phyloP scores from a whole-genome alignment of 2,797 vertebrate species.

The Microctenopoma stevenorrisi region DNA sequence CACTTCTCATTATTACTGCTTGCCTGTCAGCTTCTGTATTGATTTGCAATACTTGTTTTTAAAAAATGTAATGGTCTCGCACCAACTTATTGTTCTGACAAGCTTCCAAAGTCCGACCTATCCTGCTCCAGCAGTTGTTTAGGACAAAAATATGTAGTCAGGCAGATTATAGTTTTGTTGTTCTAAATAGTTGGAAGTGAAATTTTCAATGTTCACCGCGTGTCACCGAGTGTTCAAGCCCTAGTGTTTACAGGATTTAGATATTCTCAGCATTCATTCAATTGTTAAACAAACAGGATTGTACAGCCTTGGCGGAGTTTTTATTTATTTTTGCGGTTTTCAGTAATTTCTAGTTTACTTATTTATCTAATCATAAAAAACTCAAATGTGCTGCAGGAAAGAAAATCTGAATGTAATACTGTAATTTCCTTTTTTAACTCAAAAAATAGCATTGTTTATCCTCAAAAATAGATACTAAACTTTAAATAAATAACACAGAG shows the following conservation, averaged over 20 bases:
- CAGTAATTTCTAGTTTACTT: background rate
- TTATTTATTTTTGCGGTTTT: background rate
- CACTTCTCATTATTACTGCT: background rate
- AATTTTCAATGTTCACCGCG: too few species aligned
- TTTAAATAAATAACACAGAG: background rate
- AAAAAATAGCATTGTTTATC: background rate
- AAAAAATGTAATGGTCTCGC: too few species aligned
- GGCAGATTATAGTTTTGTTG: too few species aligned
- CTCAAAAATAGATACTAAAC: background rate
- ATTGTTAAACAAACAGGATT: background rate
- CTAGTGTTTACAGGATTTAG: background rate
- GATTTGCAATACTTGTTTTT: too few species aligned
- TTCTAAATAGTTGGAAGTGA: too few species aligned
- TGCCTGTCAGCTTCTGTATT: too few species aligned
- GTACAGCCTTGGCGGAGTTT: background rate
- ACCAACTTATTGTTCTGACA: too few species aligned
- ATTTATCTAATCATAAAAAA: conserved; percentile 12
- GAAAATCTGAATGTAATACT: background rate
- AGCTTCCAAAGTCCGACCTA: too few species aligned
- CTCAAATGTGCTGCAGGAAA: background rate
- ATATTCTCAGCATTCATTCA: background rate
- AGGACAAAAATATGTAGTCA: too few species aligned
- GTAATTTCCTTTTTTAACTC: conserved; percentile 2
- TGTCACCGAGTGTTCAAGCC: background rate
- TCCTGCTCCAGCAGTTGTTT: too few species aligned